Evolutionary conservation across 2,113 vertebrate genomes (phyloP).

Genomic region (Corvus cornix): DNA sequence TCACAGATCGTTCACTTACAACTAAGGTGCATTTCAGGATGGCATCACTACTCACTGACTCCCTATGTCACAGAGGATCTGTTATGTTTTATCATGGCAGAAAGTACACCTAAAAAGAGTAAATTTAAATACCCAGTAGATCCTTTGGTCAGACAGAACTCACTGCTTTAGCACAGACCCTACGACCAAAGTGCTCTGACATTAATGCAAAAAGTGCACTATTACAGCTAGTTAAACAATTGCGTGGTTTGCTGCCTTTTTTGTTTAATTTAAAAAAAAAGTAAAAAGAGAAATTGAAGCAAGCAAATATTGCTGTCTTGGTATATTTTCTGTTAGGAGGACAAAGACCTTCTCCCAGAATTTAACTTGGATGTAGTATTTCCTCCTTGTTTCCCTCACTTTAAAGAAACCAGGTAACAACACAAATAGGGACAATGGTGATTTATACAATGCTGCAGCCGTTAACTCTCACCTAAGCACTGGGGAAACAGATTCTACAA

Average conservation of each 20-base stretch:
- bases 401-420: not conserved
- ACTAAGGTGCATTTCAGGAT: not conserved
- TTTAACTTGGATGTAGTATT: not conserved
- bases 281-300: not conserved
- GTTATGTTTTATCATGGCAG: not conserved
- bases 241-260: fast-evolving
- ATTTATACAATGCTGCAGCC: not conserved
- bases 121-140: not conserved
- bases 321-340: not conserved
- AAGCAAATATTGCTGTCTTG: not conserved
- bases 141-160: not conserved
- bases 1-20: not conserved
- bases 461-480: not conserved
- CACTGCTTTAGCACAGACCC: not conserved
- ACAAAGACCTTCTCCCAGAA: not conserved
- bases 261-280: not conserved
- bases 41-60: not conserved
- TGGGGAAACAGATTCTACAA: not conserved
- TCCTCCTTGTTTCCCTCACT: not conserved
- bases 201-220: not conserved
- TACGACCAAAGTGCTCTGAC: not conserved
- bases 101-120: not conserved
- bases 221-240: not conserved
- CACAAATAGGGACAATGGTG: not conserved
- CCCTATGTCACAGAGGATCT: not conserved